Base-by-base conservation (phyloP, 2,888 invertebrate species). In the Mesorhabditis sp. region DNA sequence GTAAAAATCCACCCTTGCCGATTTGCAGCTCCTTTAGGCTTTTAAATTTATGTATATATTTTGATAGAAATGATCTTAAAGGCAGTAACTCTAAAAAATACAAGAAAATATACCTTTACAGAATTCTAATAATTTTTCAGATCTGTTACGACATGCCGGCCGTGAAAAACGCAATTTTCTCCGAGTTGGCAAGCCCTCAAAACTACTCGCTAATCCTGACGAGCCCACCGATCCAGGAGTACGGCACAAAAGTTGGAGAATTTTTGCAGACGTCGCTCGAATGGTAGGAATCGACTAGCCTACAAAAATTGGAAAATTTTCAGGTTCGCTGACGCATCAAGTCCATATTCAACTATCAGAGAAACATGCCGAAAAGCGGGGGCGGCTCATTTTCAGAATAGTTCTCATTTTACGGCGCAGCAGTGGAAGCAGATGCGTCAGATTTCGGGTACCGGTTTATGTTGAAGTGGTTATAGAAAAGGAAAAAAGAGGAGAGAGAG, bases 371-470 rank as follows among this genome's bases (percentile, higher is more conserved):
- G 77, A 50, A 50, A 50, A 50, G 10, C 1, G 74, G 67, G 67
- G 71, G 7, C 67, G 13, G 73, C 72, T 5, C 72, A 79, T 41
- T 73, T 77, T 43, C 68, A 72, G 65, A 69, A 75, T 2, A 82
- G 80, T 58, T 43, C 76, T 41, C 76, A 81, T 65, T 80, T 82
- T 68, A 73, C 75, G 43, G 76, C 81, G 2, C 75, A 78, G 10
- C 76, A 84, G 64, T 83, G 82, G 81, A 84, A 84, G 68, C 62
- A 72, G 5, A 79, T 83, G 44, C 71, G 84, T 5, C 69, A 65
- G 41, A 67, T 68, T 4, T 65, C 78, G 6, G 5, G n/a, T n/a
- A n/a, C n/a, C n/a, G n/a, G 7, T 50, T 50, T n/a, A 50, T 50
- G 10, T 13, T 50, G 58, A 50, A 50, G 58, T 50, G n/a, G n/a